Evolutionary conservation across 2,888 invertebrate species (phyloP), one percentile per base, ranked within the genome.

Genomic region (Craniophora ligustri): DNA sequence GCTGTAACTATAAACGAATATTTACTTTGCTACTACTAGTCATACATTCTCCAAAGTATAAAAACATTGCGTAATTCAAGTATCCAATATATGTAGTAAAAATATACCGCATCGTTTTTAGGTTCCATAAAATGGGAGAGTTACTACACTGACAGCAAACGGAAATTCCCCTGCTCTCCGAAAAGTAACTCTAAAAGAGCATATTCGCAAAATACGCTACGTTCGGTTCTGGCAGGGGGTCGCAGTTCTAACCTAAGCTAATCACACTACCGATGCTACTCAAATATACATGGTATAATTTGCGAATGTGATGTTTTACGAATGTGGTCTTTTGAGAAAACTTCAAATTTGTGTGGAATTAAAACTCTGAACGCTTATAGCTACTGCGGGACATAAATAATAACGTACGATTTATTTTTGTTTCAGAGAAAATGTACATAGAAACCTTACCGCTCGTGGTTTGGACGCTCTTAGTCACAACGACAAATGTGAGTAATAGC

Each of bases 391-490:
- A 23, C 15, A 41, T 11, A 36, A 26, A 39, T 18, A 26, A 36
- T 58, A 51, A 59, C 34, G 11, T 34, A 8, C 10, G 32, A 82
- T 86, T 85, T 87, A 85, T 92, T 92, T n/a, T 94, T 94, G 90
- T 97, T 97, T 65, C 95, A 97, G 97, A 96, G 95, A 97, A 96
- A 95, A 97, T 97, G 97, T 89, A 91, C 84, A 97, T 96, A 96
- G 96, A 96, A 95, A 96, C 97, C 95, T 96, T 97, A 96, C 97
- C 97, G 95, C 96, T 97, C 95, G 96, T 97, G 96, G 96, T 96
- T 94, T 97, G 97, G 97, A 96, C 97, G 95, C 95, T 97, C 94
- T 95, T 96, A 94, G 95, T 95, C 94, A 95, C 95, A 93, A 95
- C 95, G 93, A 95, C 95, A 95, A 95, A 96, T 94, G 97, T 97